phyloP scores from a whole-genome alignment of 2,113 vertebrate species.

The Pao palembangensis region DNA sequence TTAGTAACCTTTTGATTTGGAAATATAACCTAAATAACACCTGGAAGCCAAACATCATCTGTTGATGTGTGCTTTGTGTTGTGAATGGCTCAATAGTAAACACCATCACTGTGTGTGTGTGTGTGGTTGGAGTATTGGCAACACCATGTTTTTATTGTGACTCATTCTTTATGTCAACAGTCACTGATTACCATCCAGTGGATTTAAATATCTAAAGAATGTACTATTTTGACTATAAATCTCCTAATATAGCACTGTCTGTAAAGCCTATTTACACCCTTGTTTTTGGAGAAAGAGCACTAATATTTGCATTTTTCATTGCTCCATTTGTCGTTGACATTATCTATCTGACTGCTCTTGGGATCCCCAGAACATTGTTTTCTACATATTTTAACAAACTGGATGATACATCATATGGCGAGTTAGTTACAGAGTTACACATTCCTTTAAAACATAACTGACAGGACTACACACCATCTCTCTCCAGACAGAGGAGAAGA shows the following conservation, averaged over 20 bases:
- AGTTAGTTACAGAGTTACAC: neutral
- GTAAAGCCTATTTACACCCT: conserved; percentile 20
- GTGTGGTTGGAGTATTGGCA: conserved; percentile 10
- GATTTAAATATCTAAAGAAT: conserved; percentile 45
- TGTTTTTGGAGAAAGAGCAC: conserved; percentile 10
- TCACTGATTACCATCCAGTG: conserved; percentile 30
- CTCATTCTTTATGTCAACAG: conserved; percentile 47
- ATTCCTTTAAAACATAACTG: neutral
- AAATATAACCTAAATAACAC: conserved; percentile 46
- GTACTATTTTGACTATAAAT: conserved; percentile 24
- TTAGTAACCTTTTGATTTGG: conserved; percentile 37
- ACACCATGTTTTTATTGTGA: conserved; percentile 46
- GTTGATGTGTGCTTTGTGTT: conserved; percentile 46
- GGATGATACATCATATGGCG: too few species aligned
- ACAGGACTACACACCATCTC: neutral
- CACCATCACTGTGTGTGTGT: conserved; percentile 36
- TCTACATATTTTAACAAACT: conserved; percentile 4
- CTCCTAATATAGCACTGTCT: conserved; percentile 12
- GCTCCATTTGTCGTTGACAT: conserved; percentile 25
- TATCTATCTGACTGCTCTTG: conserved; percentile 19
- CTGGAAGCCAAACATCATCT: conserved; percentile 57
- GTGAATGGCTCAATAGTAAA: conserved; percentile 26
- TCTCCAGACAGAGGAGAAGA: conserved; percentile 2
- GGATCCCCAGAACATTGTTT: too few species aligned
- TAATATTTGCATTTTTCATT: conserved; percentile 29